Percentiles rank a stretch among this genome's conserved stretches.
phyloP scores from a whole-genome alignment of 2,113 vertebrate genomes.

The Alaudala cheleensis region DNA sequence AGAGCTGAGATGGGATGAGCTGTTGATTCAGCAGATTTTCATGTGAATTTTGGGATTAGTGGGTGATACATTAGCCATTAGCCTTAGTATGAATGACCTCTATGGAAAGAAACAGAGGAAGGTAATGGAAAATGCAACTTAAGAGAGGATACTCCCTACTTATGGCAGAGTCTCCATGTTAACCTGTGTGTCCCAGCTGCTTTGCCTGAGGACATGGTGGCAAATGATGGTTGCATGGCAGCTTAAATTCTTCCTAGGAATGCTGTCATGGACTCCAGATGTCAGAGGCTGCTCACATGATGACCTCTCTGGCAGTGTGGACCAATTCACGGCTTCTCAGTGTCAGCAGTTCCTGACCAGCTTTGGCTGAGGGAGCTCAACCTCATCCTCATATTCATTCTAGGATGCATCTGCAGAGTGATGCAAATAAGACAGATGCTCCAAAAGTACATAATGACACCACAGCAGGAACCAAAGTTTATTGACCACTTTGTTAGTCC shows the following conservation, averaged over 20 bases:
- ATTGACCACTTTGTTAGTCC: neutral
- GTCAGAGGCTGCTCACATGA: neutral
- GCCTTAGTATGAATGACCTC: neutral
- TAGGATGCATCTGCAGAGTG: neutral
- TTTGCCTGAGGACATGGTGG: neutral
- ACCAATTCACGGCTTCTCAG: neutral
- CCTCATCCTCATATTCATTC: neutral
- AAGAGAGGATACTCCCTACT: neutral
- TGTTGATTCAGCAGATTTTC: neutral
- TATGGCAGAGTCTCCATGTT: neutral
- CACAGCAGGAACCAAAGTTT: neutral
- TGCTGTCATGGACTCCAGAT: neutral
- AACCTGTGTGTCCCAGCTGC: neutral
- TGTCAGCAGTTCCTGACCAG: neutral
- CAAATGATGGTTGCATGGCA: neutral
- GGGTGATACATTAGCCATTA: neutral
- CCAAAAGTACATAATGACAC: neutral
- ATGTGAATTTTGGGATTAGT: accelerated
- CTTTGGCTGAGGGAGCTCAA: neutral
- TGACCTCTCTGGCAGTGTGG: neutral
- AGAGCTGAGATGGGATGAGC: too few relatives aligned
- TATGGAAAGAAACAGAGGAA: neutral
- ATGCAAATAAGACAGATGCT: neutral
- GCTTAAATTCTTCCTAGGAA: neutral
- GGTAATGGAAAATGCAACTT: neutral